Conservation (phyloP, 2,888 invertebrate genomes). For the Elysia crispata region DNA sequence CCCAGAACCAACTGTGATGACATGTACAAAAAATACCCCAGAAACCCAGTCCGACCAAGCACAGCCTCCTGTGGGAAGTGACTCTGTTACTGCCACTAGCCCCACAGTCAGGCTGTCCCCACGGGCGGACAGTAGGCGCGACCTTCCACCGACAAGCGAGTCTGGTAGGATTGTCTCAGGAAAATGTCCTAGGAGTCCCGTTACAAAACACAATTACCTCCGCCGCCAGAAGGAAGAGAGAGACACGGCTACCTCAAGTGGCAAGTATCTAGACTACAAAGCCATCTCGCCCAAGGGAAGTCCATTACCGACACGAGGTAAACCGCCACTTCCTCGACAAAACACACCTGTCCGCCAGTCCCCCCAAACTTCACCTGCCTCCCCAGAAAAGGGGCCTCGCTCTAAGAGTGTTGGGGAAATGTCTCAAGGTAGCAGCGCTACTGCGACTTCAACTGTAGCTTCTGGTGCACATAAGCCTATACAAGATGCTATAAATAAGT, state of each 20-base stretch:
- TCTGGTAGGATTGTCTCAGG: constrained; percentile 25
- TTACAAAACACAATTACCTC: constrained; percentile 43
- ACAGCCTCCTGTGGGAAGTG: constrained; percentile 28
- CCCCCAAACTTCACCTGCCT: constrained; percentile 41
- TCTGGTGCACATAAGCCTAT: constrained; percentile 30
- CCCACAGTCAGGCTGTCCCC: neutral
- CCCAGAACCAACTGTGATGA: constrained; percentile 56
- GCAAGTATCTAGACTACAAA: constrained; percentile 36
- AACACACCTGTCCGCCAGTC: constrained; percentile 51
- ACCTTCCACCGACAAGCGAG: constrained; percentile 45
- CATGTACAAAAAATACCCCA: constrained; percentile 51
- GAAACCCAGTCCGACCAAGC: constrained; percentile 3
- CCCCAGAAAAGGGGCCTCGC: constrained; percentile 39
- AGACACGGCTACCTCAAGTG: constrained; percentile 29
- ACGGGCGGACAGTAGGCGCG: constrained; percentile 11
- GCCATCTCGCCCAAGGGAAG: constrained; percentile 50
- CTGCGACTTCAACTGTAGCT: constrained; percentile 10
- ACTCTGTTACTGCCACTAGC: neutral
- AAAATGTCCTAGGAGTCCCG: constrained; percentile 41
- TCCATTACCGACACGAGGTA: constrained; percentile 45
- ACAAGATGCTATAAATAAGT: constrained; percentile 48
- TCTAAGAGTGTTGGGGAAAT: constrained; percentile 55
- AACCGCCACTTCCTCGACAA: constrained; percentile 55
- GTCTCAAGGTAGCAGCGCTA: neutral
- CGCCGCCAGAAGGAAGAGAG: constrained; percentile 49